phyloP scores from a whole-genome alignment of 2,888 invertebrate species.

The Caenorhabditis afra region DNA sequence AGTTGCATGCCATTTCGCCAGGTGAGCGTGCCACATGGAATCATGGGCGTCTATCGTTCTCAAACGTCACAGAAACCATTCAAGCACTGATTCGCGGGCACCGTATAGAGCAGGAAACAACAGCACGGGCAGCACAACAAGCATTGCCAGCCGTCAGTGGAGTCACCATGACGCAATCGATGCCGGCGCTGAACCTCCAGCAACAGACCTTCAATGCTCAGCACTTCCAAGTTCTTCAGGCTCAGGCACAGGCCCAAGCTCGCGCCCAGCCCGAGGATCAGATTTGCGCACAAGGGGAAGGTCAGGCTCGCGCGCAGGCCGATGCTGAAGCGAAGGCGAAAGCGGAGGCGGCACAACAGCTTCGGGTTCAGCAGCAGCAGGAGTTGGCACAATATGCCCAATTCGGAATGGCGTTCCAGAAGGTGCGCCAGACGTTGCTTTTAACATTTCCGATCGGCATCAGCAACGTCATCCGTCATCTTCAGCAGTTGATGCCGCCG shows the following conservation, averaged over 20 bases:
- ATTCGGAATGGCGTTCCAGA: no score
- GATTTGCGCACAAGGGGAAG: conserved; percentile 24
- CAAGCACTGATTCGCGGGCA: background rate
- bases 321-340: background rate
- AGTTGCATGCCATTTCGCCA: background rate
- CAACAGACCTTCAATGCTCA: no score
- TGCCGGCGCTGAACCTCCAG: no score
- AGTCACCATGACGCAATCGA: no score
- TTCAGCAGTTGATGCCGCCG: conserved; percentile 28
- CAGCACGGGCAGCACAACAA: no score
- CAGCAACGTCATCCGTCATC: background rate
- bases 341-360: background rate
- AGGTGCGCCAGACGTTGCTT: background rate
- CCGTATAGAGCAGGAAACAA: no score
- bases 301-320: conserved; percentile 5
- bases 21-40: no score
- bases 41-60: no score
- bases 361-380: background rate
- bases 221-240: background rate
- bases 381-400: no score
- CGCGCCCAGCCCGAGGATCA: conserved; percentile 23
- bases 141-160: no score
- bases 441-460: conserved; percentile 20
- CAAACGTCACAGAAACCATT: no score
- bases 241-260: conserved; percentile 16